Percentiles rank a stretch among this genome's conserved stretches.
phyloP scores from a whole-genome alignment of 2,113 vertebrate genomes.

The Pseudorectes ferrugineus region DNA sequence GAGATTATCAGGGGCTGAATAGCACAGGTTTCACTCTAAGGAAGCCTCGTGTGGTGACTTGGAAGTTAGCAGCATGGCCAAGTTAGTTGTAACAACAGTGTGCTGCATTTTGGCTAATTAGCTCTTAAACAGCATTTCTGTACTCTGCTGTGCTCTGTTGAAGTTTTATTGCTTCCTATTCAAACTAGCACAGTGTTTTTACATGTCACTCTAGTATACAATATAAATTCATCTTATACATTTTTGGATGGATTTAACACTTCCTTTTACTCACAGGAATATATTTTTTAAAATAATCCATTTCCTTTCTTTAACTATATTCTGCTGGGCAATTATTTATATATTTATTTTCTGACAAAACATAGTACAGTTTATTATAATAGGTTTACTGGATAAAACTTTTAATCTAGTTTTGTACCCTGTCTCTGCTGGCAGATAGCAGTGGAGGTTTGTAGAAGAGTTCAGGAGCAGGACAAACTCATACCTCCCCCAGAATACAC shows the following conservation, averaged over 20 bases:
- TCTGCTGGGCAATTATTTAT: background rate
- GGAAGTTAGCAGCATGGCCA: background rate
- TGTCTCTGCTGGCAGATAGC: background rate
- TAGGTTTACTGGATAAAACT: background rate
- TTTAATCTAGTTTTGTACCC: background rate
- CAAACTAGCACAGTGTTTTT: background rate
- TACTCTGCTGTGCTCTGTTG: background rate
- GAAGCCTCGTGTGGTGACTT: background rate
- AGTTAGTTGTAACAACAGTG: background rate
- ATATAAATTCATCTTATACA: background rate
- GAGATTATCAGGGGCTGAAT: background rate
- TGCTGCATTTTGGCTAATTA: background rate
- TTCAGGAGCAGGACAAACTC: background rate
- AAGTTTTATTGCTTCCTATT: background rate
- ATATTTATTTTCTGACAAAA: background rate
- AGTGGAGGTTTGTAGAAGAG: background rate
- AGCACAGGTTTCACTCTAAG: background rate
- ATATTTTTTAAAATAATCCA: background rate
- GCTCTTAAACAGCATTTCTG: background rate
- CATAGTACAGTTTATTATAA: background rate
- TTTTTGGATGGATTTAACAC: background rate
- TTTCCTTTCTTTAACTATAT: background rate
- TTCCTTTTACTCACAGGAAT: background rate
- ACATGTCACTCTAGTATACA: background rate
- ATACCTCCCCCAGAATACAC: background rate